phyloP scores from a whole-genome alignment of 1,140 invertebrate species.

The Drosophila elegans region DNA sequence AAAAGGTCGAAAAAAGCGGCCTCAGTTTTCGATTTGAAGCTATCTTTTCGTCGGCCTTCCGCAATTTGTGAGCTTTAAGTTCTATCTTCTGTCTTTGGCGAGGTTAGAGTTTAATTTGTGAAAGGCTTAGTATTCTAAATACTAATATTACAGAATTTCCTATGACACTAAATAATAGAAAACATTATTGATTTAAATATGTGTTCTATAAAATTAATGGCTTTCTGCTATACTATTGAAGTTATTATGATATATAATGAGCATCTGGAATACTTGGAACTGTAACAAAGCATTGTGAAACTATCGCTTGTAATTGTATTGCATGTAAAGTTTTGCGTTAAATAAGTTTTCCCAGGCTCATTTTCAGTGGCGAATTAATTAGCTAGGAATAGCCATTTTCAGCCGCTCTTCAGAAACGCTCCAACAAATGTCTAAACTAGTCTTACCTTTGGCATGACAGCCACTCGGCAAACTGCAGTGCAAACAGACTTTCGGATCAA shows the following conservation, averaged over 20 bases:
- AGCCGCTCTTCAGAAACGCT: background rate
- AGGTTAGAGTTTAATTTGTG: background rate
- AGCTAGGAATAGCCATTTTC: constrained; percentile 17
- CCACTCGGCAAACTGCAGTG: constrained; percentile 29
- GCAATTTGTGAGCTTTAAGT: constrained; percentile 7
- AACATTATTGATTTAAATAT: no score
- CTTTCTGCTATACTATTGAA: background rate
- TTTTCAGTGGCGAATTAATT: constrained; percentile 25
- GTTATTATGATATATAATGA: background rate
- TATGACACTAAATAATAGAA: no score
- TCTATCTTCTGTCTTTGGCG: background rate
- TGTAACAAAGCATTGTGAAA: background rate
- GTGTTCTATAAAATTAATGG: no score
- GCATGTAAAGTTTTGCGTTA: no score
- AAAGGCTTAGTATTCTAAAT: background rate
- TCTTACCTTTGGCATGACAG: constrained; percentile 34
- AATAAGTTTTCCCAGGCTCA: background rate
- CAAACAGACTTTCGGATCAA: constrained; percentile 47
- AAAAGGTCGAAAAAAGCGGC: background rate
- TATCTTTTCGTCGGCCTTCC: background rate
- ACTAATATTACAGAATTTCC: no score
- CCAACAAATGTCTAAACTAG: constrained; percentile 34
- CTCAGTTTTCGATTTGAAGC: constrained; percentile 1
- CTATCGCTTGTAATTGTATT: background rate
- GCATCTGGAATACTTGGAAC: background rate